A percentile compares a stretch with the other conserved stretches of the same genome.
Evolutionary conservation across 2,113 vertebrate species (phyloP).

Genomic region (Rhineura floridana): DNA sequence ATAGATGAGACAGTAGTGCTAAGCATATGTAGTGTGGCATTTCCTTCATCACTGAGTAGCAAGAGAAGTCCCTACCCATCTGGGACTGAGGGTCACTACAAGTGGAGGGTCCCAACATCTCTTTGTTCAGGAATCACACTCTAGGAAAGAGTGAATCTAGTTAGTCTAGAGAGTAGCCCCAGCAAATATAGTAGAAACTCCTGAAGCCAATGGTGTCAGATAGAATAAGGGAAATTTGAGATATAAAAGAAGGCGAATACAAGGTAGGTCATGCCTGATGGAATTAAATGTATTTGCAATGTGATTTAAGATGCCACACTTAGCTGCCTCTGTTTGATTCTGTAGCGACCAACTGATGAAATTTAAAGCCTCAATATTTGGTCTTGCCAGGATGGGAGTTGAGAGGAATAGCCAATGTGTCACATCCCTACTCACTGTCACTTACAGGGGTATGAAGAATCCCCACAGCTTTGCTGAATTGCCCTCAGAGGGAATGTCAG

Average conservation of each 20-base stretch:
- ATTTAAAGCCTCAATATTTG: slow-evolving; percentile 6
- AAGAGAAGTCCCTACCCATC: background rate
- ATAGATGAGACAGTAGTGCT: background rate
- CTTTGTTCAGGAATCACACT: background rate
- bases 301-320: background rate
- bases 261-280: background rate
- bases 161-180: background rate
- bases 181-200: background rate
- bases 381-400: background rate
- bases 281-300: slow-evolving; percentile 11
- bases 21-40: background rate
- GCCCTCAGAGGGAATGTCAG: background rate
- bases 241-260: background rate
- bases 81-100: background rate
- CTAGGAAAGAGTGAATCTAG: background rate
- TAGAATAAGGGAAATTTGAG: background rate
- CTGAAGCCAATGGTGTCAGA: background rate
- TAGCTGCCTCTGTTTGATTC: slow-evolving; percentile 1
- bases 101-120: background rate
- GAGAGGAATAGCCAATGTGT: background rate
- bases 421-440: background rate
- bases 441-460: background rate
- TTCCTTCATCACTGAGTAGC: background rate
- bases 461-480: background rate
- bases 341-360: background rate